These are phyloP conservation scores for Kryphioiulus occultus DNA, from an alignment of 2,888 invertebrate species.

Conservation along the genomic window DNA sequence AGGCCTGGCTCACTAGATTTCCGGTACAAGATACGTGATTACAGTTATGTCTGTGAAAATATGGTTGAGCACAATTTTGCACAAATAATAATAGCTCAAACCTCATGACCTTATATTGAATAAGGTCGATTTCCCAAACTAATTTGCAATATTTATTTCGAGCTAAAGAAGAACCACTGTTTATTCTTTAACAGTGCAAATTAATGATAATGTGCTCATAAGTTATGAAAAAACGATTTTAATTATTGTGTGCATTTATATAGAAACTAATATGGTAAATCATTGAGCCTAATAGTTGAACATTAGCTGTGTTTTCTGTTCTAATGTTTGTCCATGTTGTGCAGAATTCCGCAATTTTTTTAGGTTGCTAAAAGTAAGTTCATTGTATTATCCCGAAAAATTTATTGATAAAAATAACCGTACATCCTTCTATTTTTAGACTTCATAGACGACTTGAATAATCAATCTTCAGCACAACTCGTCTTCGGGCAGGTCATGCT, in stretches of 20 bases:
- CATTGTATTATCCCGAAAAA: neutral
- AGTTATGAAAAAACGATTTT: conserved; percentile 29
- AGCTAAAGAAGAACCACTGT: conserved; percentile 31
- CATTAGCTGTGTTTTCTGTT: conserved; percentile 39
- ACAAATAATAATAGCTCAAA: conserved; percentile 42
- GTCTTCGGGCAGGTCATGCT: neutral
- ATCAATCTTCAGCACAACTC: too few species aligned
- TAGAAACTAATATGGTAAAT: conserved; percentile 4
- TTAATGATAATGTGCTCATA: conserved; percentile 41
- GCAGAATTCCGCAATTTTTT: neutral
- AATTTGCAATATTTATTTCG: neutral
- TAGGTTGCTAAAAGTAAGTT: too few species aligned
- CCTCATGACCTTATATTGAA: neutral
- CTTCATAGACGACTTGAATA: neutral
- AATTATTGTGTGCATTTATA: neutral
- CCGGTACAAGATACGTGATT: neutral
- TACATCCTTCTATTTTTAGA: neutral
- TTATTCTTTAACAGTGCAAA: conserved; percentile 42
- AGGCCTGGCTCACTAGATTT: neutral
- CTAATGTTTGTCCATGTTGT: neutral
- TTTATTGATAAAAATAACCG: neutral
- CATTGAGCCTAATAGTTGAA: conserved; percentile 13
- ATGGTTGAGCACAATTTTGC: conserved; percentile 19
- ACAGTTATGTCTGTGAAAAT: neutral
- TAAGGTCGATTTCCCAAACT: neutral